Evolutionary conservation across 1,140 invertebrate species (phyloP), one percentile per base, ranked within the genome.

Genomic region (Drosophila subpulchrella): DNA sequence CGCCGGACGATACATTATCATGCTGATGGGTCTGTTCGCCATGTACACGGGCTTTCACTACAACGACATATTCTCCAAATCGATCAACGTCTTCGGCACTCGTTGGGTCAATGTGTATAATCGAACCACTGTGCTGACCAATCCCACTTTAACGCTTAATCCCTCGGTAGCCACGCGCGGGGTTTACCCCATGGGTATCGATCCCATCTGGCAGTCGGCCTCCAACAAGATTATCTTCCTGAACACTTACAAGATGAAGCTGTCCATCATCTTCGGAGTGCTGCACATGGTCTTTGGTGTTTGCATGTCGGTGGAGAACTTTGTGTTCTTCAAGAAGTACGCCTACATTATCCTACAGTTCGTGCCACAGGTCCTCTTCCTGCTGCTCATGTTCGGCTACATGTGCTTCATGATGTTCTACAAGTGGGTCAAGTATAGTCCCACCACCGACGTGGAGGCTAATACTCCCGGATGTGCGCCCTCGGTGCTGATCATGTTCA

Each of bases 191-290:
- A 78, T 91, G 84, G 92, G 88, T 36, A 63, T 90, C 2, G 97
- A 98, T 93, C 97, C 97, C 12, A 94, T 96, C 57, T 98, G 97
- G 97, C 96, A 98, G 93, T 91, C 97, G 55, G 95, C 98, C 5
- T 93, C 95, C 56, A 99, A 99, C 93, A 99, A 99, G 93, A 98
- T 99, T 80, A 96, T 97, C 38, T 99, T 99, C 93, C 93, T 98
- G n/a, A 99, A 99, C 93, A 98, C 98, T 0, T 98, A 97, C 93
- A 99, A 99, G 94, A 99, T 99, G 98, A 99, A 99, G 92, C 93
- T 98, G 20, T 99, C 98, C 11, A 97, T 99, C 60, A 98, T 99
- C 75, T 95, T 99, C 83, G 98, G 98, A 36, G 97, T 99, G 2
- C 90, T 95, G 65, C 98, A 99, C 92, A 99, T 99, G 98, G 94